phyloP scores from a whole-genome alignment of 2,888 invertebrate genomes.

The Slavum lentiscoides region DNA sequence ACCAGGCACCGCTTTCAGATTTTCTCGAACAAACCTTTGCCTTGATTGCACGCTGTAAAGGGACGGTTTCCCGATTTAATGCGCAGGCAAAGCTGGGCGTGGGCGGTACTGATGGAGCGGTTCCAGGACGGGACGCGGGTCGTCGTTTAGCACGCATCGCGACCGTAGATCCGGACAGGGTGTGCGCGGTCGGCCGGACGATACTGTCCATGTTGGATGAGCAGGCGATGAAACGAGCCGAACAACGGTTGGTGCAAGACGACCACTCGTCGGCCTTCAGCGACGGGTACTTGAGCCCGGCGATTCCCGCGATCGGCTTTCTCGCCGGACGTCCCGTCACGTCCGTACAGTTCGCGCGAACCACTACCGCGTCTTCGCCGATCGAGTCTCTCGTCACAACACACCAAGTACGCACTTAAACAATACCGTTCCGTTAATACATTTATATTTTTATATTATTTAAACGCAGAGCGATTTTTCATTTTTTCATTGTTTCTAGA shows the following conservation, averaged over 20 bases:
- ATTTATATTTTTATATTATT: too few relatives aligned
- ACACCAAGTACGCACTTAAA: conserved; percentile 8
- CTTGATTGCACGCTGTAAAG: too few relatives aligned
- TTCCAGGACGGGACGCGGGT: neutral
- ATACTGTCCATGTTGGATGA: conserved; percentile 12
- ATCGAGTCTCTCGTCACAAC: conserved; percentile 15
- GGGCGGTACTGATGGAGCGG: neutral
- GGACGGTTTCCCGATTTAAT: too few relatives aligned
- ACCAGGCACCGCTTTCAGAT: too few relatives aligned
- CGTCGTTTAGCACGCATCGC: neutral
- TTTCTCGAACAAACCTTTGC: too few relatives aligned
- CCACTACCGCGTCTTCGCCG: neutral
- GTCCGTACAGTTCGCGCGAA: neutral
- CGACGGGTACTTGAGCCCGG: conserved; percentile 16
- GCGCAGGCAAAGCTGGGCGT: conserved; percentile 20
- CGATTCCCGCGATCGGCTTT: neutral
- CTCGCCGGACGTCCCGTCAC: conserved; percentile 54
- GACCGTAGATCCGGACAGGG: conserved; percentile 5
- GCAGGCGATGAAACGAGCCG: neutral
- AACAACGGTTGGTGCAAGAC: neutral
- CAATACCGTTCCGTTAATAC: too few relatives aligned
- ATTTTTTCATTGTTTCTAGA: too few relatives aligned
- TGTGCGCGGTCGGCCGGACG: neutral
- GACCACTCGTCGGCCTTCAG: conserved; percentile 1
- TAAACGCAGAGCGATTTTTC: too few relatives aligned